A percentile compares a stretch with the other conserved stretches of the same genome.
Evolutionary conservation across 2,888 invertebrate species (phyloP).

Genomic region (Thyatira batis): DNA sequence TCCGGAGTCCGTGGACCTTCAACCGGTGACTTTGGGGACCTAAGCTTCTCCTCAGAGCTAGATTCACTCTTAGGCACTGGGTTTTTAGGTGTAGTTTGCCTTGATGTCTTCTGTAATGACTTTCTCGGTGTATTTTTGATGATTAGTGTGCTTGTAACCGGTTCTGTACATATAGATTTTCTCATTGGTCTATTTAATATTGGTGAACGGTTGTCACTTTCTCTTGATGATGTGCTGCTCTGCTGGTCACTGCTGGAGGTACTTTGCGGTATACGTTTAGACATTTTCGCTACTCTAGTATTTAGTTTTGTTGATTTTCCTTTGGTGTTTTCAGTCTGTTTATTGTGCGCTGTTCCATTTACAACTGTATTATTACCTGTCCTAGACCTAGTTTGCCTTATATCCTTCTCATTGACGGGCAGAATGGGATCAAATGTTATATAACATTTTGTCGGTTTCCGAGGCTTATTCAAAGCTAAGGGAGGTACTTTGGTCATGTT

Average conservation of each 20-base stretch:
- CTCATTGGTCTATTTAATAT: slow-evolving; percentile 8
- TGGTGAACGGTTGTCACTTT: slow-evolving; percentile 13
- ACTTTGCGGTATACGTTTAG: slow-evolving; percentile 20
- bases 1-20: slow-evolving; percentile 49
- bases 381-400: slow-evolving; percentile 21
- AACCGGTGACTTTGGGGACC: slow-evolving; percentile 52
- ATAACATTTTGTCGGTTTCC: slow-evolving; percentile 30
- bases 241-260: slow-evolving; percentile 36
- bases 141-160: slow-evolving; percentile 7
- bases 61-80: slow-evolving; percentile 64
- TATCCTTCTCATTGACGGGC: slow-evolving; percentile 16
- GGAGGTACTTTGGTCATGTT: slow-evolving; percentile 41
- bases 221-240: background rate
- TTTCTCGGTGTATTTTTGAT: slow-evolving; percentile 14
- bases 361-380: slow-evolving; percentile 17
- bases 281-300: slow-evolving; percentile 14
- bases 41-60: slow-evolving; percentile 58
- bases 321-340: slow-evolving; percentile 6
- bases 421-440: slow-evolving; percentile 44
- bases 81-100: slow-evolving; percentile 43
- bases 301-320: slow-evolving; percentile 8
- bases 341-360: slow-evolving; percentile 16
- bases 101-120: slow-evolving; percentile 3
- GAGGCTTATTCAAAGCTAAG: slow-evolving; percentile 34
- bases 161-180: slow-evolving; percentile 20